phyloP scores from a whole-genome alignment of 2,797 vertebrate species.

The Notolepis coatsorum region DNA sequence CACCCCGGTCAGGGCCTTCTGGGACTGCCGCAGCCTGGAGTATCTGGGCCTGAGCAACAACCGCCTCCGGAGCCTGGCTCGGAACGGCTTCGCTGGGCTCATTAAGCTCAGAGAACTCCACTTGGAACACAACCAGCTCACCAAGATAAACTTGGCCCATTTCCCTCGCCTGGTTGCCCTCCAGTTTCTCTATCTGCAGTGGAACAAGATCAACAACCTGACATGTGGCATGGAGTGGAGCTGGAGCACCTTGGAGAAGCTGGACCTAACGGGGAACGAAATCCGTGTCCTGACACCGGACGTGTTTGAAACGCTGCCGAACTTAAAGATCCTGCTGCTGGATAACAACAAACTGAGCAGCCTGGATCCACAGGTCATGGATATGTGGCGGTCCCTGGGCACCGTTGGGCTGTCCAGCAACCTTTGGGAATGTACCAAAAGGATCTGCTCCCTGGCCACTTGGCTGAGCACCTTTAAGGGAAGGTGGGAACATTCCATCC shows the following conservation, averaged over 20 bases:
- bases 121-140: slow-evolving; percentile 98
- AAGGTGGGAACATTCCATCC: slow-evolving; percentile 97
- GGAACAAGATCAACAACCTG: slow-evolving; percentile 99
- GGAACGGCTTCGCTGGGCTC: slow-evolving; percentile 98
- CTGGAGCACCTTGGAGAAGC: slow-evolving; percentile 96
- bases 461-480: slow-evolving; percentile 97
- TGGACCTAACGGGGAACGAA: slow-evolving; percentile 97
- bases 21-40: slow-evolving; percentile 98
- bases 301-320: slow-evolving; percentile 97
- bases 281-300: slow-evolving; percentile 91
- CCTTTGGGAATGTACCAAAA: slow-evolving; percentile 98
- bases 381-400: slow-evolving; percentile 90
- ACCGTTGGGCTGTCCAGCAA: slow-evolving; percentile 95
- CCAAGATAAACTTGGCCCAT: slow-evolving; percentile 99
- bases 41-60: slow-evolving; percentile 98
- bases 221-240: slow-evolving; percentile 98
- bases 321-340: slow-evolving; percentile 95
- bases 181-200: slow-evolving; percentile 96
- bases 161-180: slow-evolving; percentile 96
- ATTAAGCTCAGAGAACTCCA: slow-evolving; percentile 98
- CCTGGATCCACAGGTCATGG: slow-evolving; percentile 90
- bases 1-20: slow-evolving; percentile 96
- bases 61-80: slow-evolving; percentile 95
- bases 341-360: slow-evolving; percentile 98
- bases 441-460: slow-evolving; percentile 94